Base-by-base conservation (phyloP, 2,113 vertebrate species). In the Rhinolophus sinicus region DNA sequence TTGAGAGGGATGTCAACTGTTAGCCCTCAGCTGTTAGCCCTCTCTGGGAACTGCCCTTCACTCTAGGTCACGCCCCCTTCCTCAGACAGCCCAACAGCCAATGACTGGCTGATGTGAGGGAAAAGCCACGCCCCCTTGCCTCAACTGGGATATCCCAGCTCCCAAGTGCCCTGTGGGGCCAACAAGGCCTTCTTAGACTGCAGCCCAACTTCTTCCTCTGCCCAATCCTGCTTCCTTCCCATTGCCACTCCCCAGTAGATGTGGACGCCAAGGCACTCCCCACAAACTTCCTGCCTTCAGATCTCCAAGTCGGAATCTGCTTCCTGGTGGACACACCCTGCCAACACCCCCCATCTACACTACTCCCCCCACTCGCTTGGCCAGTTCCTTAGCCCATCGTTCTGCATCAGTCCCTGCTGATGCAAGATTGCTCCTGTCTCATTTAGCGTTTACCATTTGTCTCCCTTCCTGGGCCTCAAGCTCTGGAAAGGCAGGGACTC, bases 11-110 rank as follows among this genome's bases (percentile, higher is more conserved):
- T 4, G 24, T 85, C 97, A 98, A 96, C 96, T 98, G 97, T 50
- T 92, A 24, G 70, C 89, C 58, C 9, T 86, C 97, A 97, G 97
- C 97, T 97, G 96, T 95, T 82, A 16, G 62, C 35, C n/a, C 30
- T 89, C 86, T 33, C 75, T 89, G 94, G 96, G 92, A 93, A 88
- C 67, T 22, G 93, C 62, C 87, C 84, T 70, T 96, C 0, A 30
- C 73, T 94, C 73, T 70, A 94, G 88, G 91, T 52, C 93, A 90
- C 4, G 65, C 54, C 52, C 70, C 52, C 40, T 69, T 78, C 67
- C 78, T 35, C 6, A 6, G 22, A 47, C 64, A 69, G 69, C 38
- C 19, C n/a, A 18, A 15, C 8, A 28, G 33, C 67, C 67, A 47
- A 16, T 2, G 44, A 11, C 19, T 6, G 11, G 16, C 8, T 52